Base-by-base conservation (phyloP, 2,113 vertebrate species). In the Pterophyllum scalare region DNA sequence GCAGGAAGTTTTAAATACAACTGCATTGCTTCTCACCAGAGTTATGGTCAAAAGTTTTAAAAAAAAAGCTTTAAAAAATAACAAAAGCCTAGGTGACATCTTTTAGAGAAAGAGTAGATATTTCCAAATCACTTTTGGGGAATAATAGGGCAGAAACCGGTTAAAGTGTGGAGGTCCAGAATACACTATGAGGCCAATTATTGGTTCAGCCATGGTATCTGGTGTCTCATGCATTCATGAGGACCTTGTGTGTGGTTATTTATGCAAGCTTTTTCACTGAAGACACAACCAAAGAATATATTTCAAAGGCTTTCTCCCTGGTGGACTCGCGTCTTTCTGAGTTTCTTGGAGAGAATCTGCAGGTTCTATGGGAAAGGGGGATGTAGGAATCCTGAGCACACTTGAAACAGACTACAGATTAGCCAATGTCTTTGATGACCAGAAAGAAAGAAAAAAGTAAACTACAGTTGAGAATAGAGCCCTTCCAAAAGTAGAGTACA, bases 331-430 rank as follows among this genome's bases (percentile, higher is more conserved):
- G 84, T 82, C 88, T 87, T 54, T 86, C 81, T 14, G 49, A 79
- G 28, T 84, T 91, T 91, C 77, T 87, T 61, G 72, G 74, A 79
- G 79, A 89, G 82, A 92, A 70, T 87, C 38, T 83, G 81, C 90
- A 92, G 82, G 87, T 89, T 83, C 19, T 52, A 54, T 1, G 40
- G 65, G 40, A 59, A 83, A 79, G 72, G 33, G 11, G 17, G 61
- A 72, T 62, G 61, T 3, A 72, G 57, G 38, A 92, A 90, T 88
- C 67, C 75, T 70, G 74, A 80, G 79, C 54, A 79, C 72, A 86
- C 82, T 85, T 90, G 76, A 89, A 92, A 92, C 82, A 87, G 88
- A 92, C 82, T 84, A 49, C 75, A 85, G 79, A 91, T 89, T 86
- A 87, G 80, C 43, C 77, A 74, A 91, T 28, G 35, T 83, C 85